A percentile compares a stretch with the other conserved stretches of the same genome.
Evolutionary conservation across 2,888 invertebrate genomes (phyloP).

Genomic region (Drosophila leonis): DNA sequence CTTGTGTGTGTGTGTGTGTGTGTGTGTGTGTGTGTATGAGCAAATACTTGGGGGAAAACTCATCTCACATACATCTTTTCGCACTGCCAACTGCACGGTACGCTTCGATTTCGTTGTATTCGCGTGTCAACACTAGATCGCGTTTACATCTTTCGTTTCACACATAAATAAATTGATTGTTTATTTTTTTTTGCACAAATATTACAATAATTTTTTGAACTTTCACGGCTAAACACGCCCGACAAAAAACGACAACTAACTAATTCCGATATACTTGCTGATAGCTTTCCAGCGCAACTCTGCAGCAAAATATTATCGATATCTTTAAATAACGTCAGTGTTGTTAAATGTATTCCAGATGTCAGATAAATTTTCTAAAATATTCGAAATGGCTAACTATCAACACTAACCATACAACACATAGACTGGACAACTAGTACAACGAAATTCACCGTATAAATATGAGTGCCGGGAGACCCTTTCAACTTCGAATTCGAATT

Average conservation of each 20-base stretch:
- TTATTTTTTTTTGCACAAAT: constrained; percentile 33
- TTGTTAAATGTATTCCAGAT: not conserved
- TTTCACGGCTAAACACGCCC: constrained; percentile 52
- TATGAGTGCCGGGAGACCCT: no score
- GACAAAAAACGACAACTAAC: constrained; percentile 52
- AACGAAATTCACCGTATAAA: no score
- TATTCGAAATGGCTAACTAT: not conserved
- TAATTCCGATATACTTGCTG: constrained; percentile 43
- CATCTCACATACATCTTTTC: constrained; percentile 43
- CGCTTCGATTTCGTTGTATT: constrained; percentile 37
- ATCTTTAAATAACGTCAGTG: not conserved
- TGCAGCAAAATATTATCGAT: constrained; percentile 15
- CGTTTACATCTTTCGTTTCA: constrained; percentile 49
- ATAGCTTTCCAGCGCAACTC: constrained; percentile 28
- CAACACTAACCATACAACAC: no score
- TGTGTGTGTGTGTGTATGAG: constrained; percentile 5
- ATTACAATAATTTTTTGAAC: constrained; percentile 28
- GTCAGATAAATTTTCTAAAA: not conserved
- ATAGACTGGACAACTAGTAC: no score
- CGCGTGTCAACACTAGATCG: constrained; percentile 16
- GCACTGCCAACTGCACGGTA: constrained; percentile 27
- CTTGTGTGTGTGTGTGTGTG: constrained; percentile 8
- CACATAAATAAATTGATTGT: constrained; percentile 30
- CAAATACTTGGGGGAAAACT: constrained; percentile 35
- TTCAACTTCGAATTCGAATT: no score